Evolutionary conservation across 2,113 vertebrate species (phyloP), one percentile per base, ranked within the genome.

Genomic region (Scophthalmus maximus): DNA sequence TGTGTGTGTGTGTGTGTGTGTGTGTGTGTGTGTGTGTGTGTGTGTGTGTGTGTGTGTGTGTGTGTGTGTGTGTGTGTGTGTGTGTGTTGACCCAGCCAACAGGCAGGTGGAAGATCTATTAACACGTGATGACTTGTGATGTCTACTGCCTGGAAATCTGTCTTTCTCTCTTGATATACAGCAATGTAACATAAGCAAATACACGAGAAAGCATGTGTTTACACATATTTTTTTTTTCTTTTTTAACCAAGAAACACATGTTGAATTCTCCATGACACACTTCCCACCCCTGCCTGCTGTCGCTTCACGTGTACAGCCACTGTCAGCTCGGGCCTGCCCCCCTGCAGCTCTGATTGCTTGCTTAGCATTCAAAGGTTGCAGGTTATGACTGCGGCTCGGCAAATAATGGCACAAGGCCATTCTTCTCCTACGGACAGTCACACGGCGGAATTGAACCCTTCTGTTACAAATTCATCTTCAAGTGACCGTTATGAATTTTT

Each of bases 221-320:
- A 34, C 53, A 65, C 68, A 62, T 68, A 66, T 53, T 34, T 61
- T 40, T 40, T 46, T n/a, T 57, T 34, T 29, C 7, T 26, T 47
- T 22, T 47, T 9, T 14, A 5, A 30, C 0, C 20, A 2, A 25
- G 10, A 59, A 81, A 77, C 87, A 91, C 90, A 88, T 84, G 92
- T 88, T 78, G 78, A 68, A n/a, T 69, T 82, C 70, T 67, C 58
- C 70, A 3, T 7, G 69, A 57, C 82, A 84, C n/a, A 67, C 83
- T 72, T 66, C 6, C 8, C 63, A 8, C 23, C 15, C 30, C n/a
- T 34, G 69, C 68, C 78, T 36, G 63, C 52, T 55, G 75, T 34
- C 1, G 51, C 64, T 74, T 65, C 88, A 89, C 88, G 86, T 92
- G 91, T 73, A 76, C 73, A 56, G 65, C 79, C 82, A 78, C 81